Conservation (phyloP, 2,888 invertebrate genomes). For the Gastrophysa polygoni region DNA sequence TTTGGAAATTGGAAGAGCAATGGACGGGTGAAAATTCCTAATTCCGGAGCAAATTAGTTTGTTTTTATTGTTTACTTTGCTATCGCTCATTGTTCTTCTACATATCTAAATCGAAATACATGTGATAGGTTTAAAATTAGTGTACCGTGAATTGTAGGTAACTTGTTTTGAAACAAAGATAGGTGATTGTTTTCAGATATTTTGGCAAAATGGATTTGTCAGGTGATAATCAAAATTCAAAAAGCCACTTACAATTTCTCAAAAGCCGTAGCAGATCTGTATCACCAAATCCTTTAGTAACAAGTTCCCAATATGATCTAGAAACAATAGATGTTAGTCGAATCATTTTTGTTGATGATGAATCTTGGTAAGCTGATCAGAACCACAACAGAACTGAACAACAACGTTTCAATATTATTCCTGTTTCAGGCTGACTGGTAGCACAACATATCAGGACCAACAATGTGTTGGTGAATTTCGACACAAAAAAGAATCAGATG, state of each 20-base stretch:
- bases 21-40: slow-evolving; percentile 43
- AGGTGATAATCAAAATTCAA: slow-evolving; percentile 45
- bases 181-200: slow-evolving; percentile 18
- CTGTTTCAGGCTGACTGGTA: not conserved
- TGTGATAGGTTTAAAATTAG: too few species aligned
- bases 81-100: slow-evolving; percentile 14
- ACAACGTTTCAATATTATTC: not conserved
- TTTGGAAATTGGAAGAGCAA: slow-evolving; percentile 39
- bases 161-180: slow-evolving; percentile 26
- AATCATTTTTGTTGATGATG: slow-evolving; percentile 64
- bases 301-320: slow-evolving; percentile 14
- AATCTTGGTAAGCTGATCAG: slow-evolving; percentile 63
- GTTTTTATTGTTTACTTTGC: slow-evolving; percentile 23
- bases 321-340: slow-evolving; percentile 64
- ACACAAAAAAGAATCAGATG: slow-evolving; percentile 4
- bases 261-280: slow-evolving; percentile 23
- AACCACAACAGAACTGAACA: not conserved
- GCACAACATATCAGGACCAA: not conserved
- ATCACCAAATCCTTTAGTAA: slow-evolving; percentile 13
- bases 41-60: slow-evolving; percentile 9
- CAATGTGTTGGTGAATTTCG: not conserved
- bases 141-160: not conserved
- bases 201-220: slow-evolving; percentile 50
- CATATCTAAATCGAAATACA: too few species aligned
- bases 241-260: slow-evolving; percentile 36